phyloP scores from a whole-genome alignment of 2,113 vertebrate species.

The Sialia sialis region DNA sequence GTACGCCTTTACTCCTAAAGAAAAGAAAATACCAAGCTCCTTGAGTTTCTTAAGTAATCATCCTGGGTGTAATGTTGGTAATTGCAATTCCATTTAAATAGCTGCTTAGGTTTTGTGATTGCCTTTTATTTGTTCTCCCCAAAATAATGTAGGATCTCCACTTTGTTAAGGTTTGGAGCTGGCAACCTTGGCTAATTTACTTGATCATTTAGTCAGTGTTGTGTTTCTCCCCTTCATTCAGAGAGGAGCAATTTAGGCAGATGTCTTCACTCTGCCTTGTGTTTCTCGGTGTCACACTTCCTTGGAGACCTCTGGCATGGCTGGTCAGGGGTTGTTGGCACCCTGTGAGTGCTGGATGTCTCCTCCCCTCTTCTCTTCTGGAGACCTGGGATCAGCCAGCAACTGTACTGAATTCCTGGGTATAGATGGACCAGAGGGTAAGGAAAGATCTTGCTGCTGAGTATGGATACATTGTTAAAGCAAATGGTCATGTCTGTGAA shows the following conservation, averaged over 20 bases:
- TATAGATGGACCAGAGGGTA: not conserved
- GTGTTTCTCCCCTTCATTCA: not conserved
- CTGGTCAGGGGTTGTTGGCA: not conserved
- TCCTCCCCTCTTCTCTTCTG: not conserved
- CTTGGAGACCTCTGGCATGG: not conserved
- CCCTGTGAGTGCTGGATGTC: not conserved
- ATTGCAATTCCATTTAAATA: not conserved
- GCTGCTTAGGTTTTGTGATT: not conserved
- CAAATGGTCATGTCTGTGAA: not conserved
- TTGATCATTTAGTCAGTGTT: not conserved
- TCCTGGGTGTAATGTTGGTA: not conserved
- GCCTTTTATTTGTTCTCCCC: not conserved
- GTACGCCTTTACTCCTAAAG: not conserved
- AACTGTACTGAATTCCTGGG: not conserved
- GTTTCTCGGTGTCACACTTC: not conserved
- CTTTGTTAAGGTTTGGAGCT: not conserved
- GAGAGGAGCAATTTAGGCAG: not conserved
- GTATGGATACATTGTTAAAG: not conserved
- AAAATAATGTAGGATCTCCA: not conserved
- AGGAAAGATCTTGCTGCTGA: not conserved
- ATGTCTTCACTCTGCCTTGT: not conserved
- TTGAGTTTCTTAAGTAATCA: not conserved
- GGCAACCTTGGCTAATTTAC: not conserved
- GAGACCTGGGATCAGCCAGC: not conserved
- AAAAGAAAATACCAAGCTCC: not conserved